Percentiles rank a stretch among this genome's conserved stretches.
phyloP scores from a whole-genome alignment of 2,113 vertebrate species.

The Sus scrofa region T2T-Sscrofa CM000816.6:105474001-105474500 shows the following conservation, averaged over 20 bases:
- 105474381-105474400: not conserved
- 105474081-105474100: not conserved
- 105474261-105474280: conserved; percentile 16
- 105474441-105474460: not conserved
- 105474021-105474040: too few species aligned
- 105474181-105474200: not conserved
- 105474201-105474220: not conserved
- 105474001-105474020: too few species aligned
- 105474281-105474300: not conserved
- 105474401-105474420: not conserved
- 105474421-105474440: not conserved
- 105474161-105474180: not conserved
- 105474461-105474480: not conserved
- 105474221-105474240: conserved; percentile 24
- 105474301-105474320: not conserved
- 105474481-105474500: not conserved
- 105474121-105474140: not conserved
- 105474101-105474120: not conserved
- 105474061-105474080: not conserved
- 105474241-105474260: not conserved
- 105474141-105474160: not conserved
- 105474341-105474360: not conserved
- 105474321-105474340: not conserved
- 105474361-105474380: not conserved
- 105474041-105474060: conserved; percentile 41